A percentile compares a stretch with the other conserved stretches of the same genome.
These are phyloP conservation scores for Lycia hirtaria DNA, from an alignment of 2,888 invertebrate genomes.

Conservation along the genomic window DNA sequence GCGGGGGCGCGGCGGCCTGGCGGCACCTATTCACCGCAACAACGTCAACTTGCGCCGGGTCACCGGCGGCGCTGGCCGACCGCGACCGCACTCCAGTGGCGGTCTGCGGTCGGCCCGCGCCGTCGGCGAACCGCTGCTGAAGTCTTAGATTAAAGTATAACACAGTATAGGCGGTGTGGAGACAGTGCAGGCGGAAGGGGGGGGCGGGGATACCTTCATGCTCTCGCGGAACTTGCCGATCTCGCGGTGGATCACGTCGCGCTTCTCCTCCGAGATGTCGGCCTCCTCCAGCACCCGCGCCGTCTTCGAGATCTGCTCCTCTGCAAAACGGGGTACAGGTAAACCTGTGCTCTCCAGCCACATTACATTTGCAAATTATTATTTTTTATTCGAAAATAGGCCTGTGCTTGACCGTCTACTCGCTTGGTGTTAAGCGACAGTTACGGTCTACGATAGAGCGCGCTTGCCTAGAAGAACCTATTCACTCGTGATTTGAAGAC, in stretches of 20 bases:
- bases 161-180: slow-evolving; percentile 9
- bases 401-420: too few relatives aligned
- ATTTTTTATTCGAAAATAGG: too few relatives aligned
- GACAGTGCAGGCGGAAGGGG: slow-evolving; percentile 22
- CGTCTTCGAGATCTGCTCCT: slow-evolving; percentile 88
- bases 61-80: slow-evolving; percentile 4
- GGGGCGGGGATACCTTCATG: slow-evolving; percentile 92
- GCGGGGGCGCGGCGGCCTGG: slow-evolving; percentile 33
- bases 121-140: slow-evolving; percentile 22
- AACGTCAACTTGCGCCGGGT: slow-evolving; percentile 10
- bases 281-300: slow-evolving; percentile 91
- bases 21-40: slow-evolving; percentile 49
- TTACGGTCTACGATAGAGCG: too few relatives aligned
- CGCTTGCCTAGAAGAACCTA: too few relatives aligned
- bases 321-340: slow-evolving; percentile 63
- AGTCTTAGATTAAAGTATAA: slow-evolving; percentile 27
- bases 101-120: not conserved
- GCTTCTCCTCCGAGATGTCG: slow-evolving; percentile 98
- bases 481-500: too few relatives aligned
- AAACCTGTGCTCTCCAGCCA: not conserved
- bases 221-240: slow-evolving; percentile 99
- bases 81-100: not conserved
- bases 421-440: too few relatives aligned
- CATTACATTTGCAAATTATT: too few relatives aligned
- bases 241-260: slow-evolving; percentile 97